Percentiles rank a stretch among this genome's conserved stretches.
Conservation (phyloP, 2,888 invertebrate species). For the Himalopsyche japonica region DNA sequence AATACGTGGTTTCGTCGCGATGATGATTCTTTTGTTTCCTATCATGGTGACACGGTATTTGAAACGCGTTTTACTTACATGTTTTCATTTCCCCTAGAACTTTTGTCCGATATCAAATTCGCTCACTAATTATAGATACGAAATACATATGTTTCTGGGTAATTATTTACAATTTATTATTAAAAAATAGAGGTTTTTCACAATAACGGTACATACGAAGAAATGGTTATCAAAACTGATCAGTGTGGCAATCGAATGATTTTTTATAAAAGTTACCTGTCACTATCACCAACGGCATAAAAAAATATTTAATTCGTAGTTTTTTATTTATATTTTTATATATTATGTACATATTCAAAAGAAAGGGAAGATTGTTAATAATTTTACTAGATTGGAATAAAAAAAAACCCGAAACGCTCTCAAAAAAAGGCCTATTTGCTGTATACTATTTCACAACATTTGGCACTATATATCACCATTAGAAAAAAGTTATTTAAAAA, state of each 20-base stretch:
- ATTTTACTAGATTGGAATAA: too few relatives aligned
- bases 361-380: too few relatives aligned
- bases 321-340: too few relatives aligned
- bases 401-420: too few relatives aligned
- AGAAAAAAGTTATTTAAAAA: too few relatives aligned
- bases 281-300: not conserved
- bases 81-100: not conserved
- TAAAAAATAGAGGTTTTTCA: conserved; percentile 26
- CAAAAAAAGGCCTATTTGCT: too few relatives aligned
- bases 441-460: too few relatives aligned
- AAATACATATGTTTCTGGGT: not conserved
- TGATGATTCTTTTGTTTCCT: conserved; percentile 31
- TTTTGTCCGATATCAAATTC: not conserved
- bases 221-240: conserved; percentile 29
- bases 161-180: conserved; percentile 21
- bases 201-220: conserved; percentile 34
- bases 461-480: too few relatives aligned
- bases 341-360: too few relatives aligned
- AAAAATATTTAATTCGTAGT: not conserved
- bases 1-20: not conserved
- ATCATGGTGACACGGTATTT: conserved; percentile 20
- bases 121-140: not conserved
- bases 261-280: not conserved
- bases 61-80: not conserved
- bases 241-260: conserved; percentile 1